Base-by-base conservation (phyloP, 2,888 invertebrate genomes). In the Alloplasta piceator region DNA sequence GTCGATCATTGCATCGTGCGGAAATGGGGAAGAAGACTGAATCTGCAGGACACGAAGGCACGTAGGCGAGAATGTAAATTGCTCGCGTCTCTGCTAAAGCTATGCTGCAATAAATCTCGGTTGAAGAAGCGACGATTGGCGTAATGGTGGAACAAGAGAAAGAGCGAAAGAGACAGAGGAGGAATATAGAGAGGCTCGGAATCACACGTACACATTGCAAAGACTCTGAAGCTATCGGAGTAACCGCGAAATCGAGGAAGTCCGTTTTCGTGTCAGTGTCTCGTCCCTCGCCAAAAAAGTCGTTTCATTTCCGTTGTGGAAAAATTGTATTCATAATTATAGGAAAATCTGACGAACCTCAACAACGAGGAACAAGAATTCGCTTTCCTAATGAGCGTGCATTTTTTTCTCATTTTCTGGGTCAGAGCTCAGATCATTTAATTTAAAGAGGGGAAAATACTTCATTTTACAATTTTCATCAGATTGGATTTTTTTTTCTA, bases 31-130 rank as follows among this genome's bases (percentile, higher is more conserved):
- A 41, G 52, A 26, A 26, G 26, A 26, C 26, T 26, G 52, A 64
- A 64, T 36, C 56, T 78, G 61, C 50, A 74, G 61, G 67, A 72
- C 70, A 75, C 80, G 79, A 68, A 63, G 77, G 84, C 85, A 85
- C 85, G 86, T 83, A 86, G 86, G 80, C 82, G 84, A 87, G 87
- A 87, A 89, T 90, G 90, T 89, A 90, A 90, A 90, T 90, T 90
- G 87, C 89, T 86, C 85, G 86, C 83, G 85, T 88, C 87, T 87
- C 56, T 86, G 84, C 87, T 86, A 86, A 87, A 87, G 88, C 87
- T 84, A 82, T 84, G 84, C 82, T 81, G 89, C 87, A 88, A 89
- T 90, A 90, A 90, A 90, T 90, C 90, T 87, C 86, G 84, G 84
- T 81, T 56, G 86, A 87, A 86, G 87, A 87, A 86, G 86, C 88